Conservation (phyloP, 64 coral and sea anemone species). For the Montipora foliosa region DNA sequence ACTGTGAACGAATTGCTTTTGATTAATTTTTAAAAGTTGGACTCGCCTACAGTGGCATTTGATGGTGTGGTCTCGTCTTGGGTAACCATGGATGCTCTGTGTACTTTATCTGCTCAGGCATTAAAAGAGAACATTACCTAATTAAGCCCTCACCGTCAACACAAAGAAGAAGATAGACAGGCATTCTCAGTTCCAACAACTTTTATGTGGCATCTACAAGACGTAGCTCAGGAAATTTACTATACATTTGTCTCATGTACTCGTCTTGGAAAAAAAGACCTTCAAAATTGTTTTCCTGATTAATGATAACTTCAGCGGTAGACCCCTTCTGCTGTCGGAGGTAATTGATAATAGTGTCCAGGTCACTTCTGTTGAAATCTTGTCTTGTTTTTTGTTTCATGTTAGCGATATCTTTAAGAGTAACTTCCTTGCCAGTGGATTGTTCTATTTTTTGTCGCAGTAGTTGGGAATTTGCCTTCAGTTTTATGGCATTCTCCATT, state of each 20-base stretch:
- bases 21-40: too few species aligned
- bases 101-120: too few species aligned
- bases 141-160: slow-evolving; percentile 31
- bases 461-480: slow-evolving; percentile 57
- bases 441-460: slow-evolving; percentile 38
- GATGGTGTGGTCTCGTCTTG: too few species aligned
- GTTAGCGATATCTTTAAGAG: slow-evolving; percentile 5
- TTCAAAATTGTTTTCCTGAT: slow-evolving; percentile 50
- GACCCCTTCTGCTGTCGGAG: slow-evolving; percentile 12
- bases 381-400: not conserved
- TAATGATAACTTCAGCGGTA: slow-evolving; percentile 37
- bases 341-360: slow-evolving; percentile 27
- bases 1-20: too few species aligned
- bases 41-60: too few species aligned
- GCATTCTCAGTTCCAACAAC: slow-evolving; percentile 25
- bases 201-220: slow-evolving; percentile 61
- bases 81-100: too few species aligned
- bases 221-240: slow-evolving; percentile 24
- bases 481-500: slow-evolving; percentile 23
- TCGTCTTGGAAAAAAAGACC: slow-evolving; percentile 16
- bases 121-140: too few species aligned
- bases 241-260: not conserved
- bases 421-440: not conserved
- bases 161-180: slow-evolving; percentile 42
- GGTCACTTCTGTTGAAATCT: slow-evolving; percentile 41